These are phyloP conservation scores for Drosophila borealis DNA, from an alignment of 2,888 invertebrate species.

Conservation along the genomic window DNA sequence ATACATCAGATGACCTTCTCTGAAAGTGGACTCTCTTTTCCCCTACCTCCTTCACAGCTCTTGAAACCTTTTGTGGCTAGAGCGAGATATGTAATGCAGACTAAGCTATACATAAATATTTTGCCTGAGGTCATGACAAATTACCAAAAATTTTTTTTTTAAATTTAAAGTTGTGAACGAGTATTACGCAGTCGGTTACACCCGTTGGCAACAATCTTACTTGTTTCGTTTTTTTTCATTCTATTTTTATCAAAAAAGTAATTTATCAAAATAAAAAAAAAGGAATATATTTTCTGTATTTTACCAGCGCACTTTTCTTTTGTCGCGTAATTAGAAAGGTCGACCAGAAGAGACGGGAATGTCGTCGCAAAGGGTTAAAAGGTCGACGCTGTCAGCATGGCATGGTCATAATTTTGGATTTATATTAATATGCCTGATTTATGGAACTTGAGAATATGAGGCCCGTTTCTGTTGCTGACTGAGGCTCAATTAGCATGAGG, in stretches of 20 bases:
- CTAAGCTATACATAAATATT: too few species aligned
- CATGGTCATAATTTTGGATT: constrained; percentile 61
- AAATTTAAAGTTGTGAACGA: too few species aligned
- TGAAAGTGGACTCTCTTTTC: too few species aligned
- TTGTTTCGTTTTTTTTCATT: not conserved
- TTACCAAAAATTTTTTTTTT: too few species aligned
- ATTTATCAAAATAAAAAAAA: constrained; percentile 51
- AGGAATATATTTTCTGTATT: constrained; percentile 42
- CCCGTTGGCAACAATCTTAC: too few species aligned
- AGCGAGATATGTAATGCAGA: too few species aligned
- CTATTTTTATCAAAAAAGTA: constrained; percentile 35
- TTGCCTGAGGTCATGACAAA: too few species aligned
- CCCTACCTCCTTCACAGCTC: too few species aligned
- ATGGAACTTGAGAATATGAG: constrained; percentile 44
- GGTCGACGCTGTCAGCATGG: constrained; percentile 64
- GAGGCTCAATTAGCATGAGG: constrained; percentile 43
- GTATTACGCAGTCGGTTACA: too few species aligned
- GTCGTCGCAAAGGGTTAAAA: constrained; percentile 66
- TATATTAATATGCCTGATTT: constrained; percentile 59
- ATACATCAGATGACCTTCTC: too few species aligned
- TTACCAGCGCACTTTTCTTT: constrained; percentile 29
- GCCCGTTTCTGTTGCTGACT: not conserved
- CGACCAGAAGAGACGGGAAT: constrained; percentile 11
- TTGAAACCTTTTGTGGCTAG: too few species aligned
- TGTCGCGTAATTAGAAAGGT: constrained; percentile 70